phyloP scores from a whole-genome alignment of 1,140 invertebrate genomes.

The Zaprionus africanus region DNA sequence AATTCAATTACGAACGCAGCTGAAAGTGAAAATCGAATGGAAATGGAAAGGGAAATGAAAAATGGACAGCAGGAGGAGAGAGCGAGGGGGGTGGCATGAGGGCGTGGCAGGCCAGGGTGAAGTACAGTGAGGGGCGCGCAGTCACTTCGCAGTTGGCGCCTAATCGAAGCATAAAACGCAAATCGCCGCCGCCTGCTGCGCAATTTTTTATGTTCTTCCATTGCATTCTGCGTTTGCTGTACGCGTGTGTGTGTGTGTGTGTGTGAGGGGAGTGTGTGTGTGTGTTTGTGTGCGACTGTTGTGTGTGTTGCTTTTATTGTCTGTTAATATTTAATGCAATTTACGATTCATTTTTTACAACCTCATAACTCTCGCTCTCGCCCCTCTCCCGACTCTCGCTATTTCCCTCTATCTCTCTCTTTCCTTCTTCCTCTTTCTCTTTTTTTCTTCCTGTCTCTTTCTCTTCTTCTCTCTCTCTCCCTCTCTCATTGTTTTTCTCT shows the following conservation, averaged over 20 bases:
- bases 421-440: too few species aligned
- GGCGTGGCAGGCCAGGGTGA: neutral
- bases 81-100: neutral
- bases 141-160: slow-evolving; percentile 28
- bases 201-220: slow-evolving; percentile 61
- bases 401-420: too few species aligned
- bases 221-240: slow-evolving; percentile 59
- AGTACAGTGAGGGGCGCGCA: neutral
- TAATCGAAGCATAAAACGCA: slow-evolving; percentile 80
- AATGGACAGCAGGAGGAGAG: neutral
- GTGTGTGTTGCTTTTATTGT: slow-evolving; percentile 62
- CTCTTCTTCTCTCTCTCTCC: neutral
- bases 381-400: neutral
- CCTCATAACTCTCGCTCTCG: slow-evolving; percentile 62
- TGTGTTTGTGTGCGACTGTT: neutral
- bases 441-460: too few species aligned
- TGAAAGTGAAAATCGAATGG: slow-evolving; percentile 9
- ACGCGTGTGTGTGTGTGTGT: neutral
- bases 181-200: slow-evolving; percentile 58
- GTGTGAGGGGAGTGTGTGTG: neutral
- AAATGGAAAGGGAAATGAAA: slow-evolving; percentile 11
- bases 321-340: slow-evolving; percentile 82
- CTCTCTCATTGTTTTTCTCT: neutral
- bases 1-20: slow-evolving; percentile 40
- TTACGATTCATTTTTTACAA: slow-evolving; percentile 81